A percentile compares a stretch with the other conserved stretches of the same genome.
These are phyloP conservation scores for Eulemur macaco DNA, from an alignment of 2,113 vertebrate species.

Conservation along the genomic window DNA sequence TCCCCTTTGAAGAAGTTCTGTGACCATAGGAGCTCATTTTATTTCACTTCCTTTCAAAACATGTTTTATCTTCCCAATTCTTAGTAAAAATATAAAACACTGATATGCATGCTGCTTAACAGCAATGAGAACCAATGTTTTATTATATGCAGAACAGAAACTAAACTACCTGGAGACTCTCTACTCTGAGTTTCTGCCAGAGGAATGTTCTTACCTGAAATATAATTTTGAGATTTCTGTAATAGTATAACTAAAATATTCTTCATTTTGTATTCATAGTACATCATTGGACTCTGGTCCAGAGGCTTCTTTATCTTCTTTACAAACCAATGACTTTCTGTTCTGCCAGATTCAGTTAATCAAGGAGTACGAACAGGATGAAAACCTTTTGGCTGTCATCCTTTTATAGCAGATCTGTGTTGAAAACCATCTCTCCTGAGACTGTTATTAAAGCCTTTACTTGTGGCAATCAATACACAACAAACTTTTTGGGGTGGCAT, in stretches of 20 bases:
- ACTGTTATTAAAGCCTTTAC: background rate
- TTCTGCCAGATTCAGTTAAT: background rate
- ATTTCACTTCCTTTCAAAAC: constrained; percentile 1
- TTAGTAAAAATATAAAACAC: constrained; percentile 14
- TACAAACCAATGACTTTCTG: background rate
- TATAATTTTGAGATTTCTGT: background rate
- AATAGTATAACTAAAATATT: background rate
- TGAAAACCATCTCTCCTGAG: background rate
- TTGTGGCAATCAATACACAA: background rate
- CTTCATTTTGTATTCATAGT: background rate
- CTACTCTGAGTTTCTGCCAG: background rate
- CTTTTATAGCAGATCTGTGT: background rate
- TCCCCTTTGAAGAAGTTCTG: background rate
- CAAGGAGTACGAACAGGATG: background rate
- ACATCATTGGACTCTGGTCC: background rate
- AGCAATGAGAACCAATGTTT: background rate
- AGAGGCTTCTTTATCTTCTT: background rate
- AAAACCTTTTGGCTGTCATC: background rate
- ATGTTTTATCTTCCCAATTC: background rate
- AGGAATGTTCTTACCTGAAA: constrained; percentile 7
- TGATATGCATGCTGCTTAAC: background rate
- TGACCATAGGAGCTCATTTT: background rate
- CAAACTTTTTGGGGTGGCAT: background rate
- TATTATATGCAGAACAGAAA: background rate
- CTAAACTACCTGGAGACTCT: background rate